These are phyloP conservation scores for Patella depressa DNA, from an alignment of 2,888 invertebrate species.

Conservation along the genomic window DNA sequence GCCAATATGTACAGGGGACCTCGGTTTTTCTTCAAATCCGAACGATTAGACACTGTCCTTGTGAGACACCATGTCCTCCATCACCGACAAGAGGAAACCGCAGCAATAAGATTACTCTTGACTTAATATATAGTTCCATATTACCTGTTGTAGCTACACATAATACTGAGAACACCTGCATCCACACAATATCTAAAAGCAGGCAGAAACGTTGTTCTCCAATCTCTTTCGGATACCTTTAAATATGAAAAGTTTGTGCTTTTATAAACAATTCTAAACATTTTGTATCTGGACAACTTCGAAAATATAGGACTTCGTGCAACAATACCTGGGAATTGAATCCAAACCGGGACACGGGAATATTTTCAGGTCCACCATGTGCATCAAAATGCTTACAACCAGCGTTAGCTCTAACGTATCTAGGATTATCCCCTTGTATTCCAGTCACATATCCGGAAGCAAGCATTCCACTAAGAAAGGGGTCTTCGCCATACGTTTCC, in stretches of 20 bases:
- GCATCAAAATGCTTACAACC: slow-evolving; percentile 69
- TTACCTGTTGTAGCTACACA: slow-evolving; percentile 68
- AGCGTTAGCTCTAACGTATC: slow-evolving; percentile 63
- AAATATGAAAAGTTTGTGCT: not conserved
- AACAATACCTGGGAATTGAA: slow-evolving; percentile 56
- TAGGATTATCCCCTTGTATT: slow-evolving; percentile 62
- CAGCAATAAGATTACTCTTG: not conserved
- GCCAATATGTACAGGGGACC: too few relatives aligned
- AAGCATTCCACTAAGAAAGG: slow-evolving; percentile 59
- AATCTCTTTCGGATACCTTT: slow-evolving; percentile 61
- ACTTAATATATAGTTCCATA: not conserved
- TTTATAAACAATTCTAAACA: not conserved
- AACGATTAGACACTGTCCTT: too few relatives aligned
- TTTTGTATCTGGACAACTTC: not conserved
- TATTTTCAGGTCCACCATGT: slow-evolving; percentile 67
- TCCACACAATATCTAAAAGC: slow-evolving; percentile 63
- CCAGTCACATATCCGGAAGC: slow-evolving; percentile 61
- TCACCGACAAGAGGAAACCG: not conserved
- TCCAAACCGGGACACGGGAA: slow-evolving; percentile 55
- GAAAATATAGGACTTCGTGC: not conserved
- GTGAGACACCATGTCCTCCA: not conserved
- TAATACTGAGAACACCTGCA: slow-evolving; percentile 64
- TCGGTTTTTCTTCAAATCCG: too few relatives aligned
- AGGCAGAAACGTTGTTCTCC: slow-evolving; percentile 64
- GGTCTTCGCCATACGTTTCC: slow-evolving; percentile 70